phyloP scores from a whole-genome alignment of 53 echinoderm and acorn worm genomes.

The Paelopatides confundens region DNA sequence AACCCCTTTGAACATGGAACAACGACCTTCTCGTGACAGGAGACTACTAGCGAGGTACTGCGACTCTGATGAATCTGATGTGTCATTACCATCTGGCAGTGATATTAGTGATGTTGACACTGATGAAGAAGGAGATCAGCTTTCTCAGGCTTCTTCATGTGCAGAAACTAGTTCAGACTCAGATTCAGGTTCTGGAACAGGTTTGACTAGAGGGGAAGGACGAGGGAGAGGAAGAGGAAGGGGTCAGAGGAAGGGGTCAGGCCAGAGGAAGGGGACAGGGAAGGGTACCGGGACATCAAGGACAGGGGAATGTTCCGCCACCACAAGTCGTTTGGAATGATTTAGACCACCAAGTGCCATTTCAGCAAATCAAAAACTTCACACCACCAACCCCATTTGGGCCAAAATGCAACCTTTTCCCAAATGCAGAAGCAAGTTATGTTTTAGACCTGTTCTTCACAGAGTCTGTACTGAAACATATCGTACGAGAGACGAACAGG shows the following conservation, averaged over 20 bases:
- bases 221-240: not conserved
- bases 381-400: not conserved
- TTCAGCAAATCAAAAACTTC: not conserved
- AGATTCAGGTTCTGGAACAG: no score
- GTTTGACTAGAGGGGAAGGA: not conserved
- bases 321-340: not conserved
- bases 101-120: not conserved
- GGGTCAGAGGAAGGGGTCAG: not conserved
- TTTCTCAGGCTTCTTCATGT: not conserved
- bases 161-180: not conserved
- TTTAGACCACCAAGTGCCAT: constrained; percentile 11
- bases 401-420: not conserved
- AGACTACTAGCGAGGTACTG: not conserved
- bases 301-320: not conserved
- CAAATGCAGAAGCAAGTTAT: not conserved
- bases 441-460: constrained; percentile 2
- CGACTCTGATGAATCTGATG: not conserved
- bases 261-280: not conserved
- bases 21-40: not conserved
- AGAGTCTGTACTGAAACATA: not conserved
- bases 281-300: not conserved
- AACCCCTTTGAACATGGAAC: no score
- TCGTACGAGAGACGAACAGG: not conserved
- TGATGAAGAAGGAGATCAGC: not conserved
- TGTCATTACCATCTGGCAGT: not conserved